phyloP scores from a whole-genome alignment of 2,888 invertebrate genomes.

The Perithous albicinctus region DNA sequence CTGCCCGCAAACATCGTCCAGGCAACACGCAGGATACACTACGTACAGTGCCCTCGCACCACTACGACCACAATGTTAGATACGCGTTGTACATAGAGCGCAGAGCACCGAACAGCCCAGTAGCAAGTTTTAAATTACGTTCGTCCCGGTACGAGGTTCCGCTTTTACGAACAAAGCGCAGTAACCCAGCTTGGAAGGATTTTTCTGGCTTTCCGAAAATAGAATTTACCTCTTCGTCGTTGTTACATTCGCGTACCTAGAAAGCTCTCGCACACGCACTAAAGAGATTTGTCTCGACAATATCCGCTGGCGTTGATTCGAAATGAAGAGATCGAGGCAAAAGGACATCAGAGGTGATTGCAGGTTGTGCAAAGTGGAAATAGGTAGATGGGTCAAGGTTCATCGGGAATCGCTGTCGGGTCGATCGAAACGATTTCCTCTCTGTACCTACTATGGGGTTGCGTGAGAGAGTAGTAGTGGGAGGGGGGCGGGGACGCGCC shows the following conservation, averaged over 20 bases:
- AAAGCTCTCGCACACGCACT: slow-evolving; percentile 1
- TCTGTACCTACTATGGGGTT: slow-evolving; percentile 22
- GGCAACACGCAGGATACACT: slow-evolving; percentile 67
- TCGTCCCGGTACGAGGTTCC: slow-evolving; percentile 22
- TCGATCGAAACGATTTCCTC: slow-evolving; percentile 51
- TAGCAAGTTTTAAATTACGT: slow-evolving; percentile 73
- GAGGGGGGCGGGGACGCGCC: slow-evolving; percentile 34
- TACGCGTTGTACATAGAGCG: neutral
- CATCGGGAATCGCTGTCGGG: slow-evolving; percentile 50
- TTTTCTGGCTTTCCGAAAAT: slow-evolving; percentile 55
- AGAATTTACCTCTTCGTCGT: slow-evolving; percentile 25
- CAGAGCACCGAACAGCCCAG: slow-evolving; percentile 22
- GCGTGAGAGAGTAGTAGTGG: slow-evolving; percentile 40
- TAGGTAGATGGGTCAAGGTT: slow-evolving; percentile 65
- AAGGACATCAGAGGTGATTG: slow-evolving; percentile 52
- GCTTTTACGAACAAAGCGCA: slow-evolving; percentile 1
- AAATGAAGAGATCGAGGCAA: slow-evolving; percentile 32
- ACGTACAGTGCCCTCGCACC: neutral
- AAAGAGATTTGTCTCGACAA: slow-evolving; percentile 5
- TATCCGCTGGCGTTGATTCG: slow-evolving; percentile 36
- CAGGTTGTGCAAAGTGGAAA: slow-evolving; percentile 48
- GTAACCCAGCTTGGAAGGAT: slow-evolving; percentile 11
- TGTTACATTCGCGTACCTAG: neutral
- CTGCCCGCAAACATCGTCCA: slow-evolving; percentile 73
- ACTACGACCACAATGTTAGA: neutral